These are phyloP conservation scores for Epizoanthus scotinus DNA, from an alignment of 92 coral and sea anemone genomes.

Conservation along the genomic window DNA sequence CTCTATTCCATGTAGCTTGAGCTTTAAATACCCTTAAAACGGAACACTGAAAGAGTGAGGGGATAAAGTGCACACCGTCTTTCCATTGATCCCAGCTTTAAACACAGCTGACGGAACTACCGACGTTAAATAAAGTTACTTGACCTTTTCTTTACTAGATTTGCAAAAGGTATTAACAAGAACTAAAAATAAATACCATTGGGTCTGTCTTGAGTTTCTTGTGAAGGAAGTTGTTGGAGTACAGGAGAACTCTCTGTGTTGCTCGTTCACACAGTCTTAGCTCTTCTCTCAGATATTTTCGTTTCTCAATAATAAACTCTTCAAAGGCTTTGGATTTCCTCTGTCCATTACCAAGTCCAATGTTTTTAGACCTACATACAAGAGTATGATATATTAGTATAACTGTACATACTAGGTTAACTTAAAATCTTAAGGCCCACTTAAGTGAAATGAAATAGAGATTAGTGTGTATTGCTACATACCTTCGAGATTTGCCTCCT, in stretches of 20 bases:
- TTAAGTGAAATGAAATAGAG: too few relatives aligned
- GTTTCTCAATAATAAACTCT: conserved; percentile 75
- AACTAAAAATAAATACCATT: conserved; percentile 51
- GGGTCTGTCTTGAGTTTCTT: conserved; percentile 98
- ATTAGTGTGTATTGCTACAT: neutral
- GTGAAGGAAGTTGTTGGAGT: conserved; percentile 96
- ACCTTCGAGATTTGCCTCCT: conserved; percentile 61
- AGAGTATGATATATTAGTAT: too few relatives aligned
- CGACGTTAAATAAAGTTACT: too few relatives aligned
- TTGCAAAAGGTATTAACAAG: neutral
- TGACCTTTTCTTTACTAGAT: too few relatives aligned
- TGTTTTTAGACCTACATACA: conserved; percentile 70
- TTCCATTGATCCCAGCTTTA: neutral
- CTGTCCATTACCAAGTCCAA: conserved; percentile 98
- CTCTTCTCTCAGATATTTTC: conserved; percentile 74
- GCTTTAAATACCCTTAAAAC: too few relatives aligned
- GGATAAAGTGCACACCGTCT: too few relatives aligned
- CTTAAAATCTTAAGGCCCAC: too few relatives aligned
- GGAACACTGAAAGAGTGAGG: too few relatives aligned
- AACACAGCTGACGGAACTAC: too few relatives aligned
- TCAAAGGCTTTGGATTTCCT: conserved; percentile 92
- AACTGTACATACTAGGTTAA: too few relatives aligned
- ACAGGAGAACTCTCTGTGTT: conserved; percentile 84
- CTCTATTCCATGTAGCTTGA: too few relatives aligned
- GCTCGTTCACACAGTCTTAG: conserved; percentile 90